A percentile compares a stretch with the other conserved stretches of the same genome.
phyloP scores from a whole-genome alignment of 2,888 invertebrate species.

The Drosophila lacicola region DNA sequence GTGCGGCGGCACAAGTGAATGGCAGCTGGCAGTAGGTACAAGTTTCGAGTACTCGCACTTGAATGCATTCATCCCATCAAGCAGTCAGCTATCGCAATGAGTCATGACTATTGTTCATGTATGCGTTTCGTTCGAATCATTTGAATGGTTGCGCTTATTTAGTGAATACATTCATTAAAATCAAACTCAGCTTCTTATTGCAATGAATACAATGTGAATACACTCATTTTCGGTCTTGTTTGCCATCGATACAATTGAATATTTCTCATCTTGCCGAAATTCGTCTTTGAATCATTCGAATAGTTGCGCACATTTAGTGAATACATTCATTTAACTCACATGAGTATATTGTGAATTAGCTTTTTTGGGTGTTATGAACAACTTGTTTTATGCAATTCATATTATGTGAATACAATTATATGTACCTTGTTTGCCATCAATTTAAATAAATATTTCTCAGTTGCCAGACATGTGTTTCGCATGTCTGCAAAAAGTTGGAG shows the following conservation, averaged over 20 bases:
- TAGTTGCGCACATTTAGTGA: background rate
- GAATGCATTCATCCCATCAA: slow-evolving; percentile 33
- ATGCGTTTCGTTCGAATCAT: background rate
- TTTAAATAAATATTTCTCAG: too few relatives aligned
- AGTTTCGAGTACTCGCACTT: slow-evolving; percentile 14
- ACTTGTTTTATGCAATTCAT: background rate
- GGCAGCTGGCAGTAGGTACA: slow-evolving; percentile 7
- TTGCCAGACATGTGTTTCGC: too few relatives aligned
- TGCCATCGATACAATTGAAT: background rate
- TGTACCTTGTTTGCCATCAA: too few relatives aligned
- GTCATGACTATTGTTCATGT: slow-evolving; percentile 7
- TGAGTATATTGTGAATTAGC: too few relatives aligned
- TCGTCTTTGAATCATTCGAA: background rate
- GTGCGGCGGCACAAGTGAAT: slow-evolving; percentile 43
- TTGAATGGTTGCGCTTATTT: background rate
- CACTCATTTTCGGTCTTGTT: background rate
- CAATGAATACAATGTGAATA: background rate
- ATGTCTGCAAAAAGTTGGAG: too few relatives aligned
- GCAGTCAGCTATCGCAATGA: slow-evolving; percentile 4
- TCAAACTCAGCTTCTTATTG: background rate
- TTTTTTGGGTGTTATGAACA: too few relatives aligned
- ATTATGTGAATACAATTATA: background rate
- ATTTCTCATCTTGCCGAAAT: background rate
- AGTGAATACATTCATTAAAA: background rate
- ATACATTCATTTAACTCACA: background rate